Evolutionary conservation across 2,888 invertebrate genomes (phyloP), one percentile per base, ranked within the genome.

Genomic region (Hyles lineata): DNA sequence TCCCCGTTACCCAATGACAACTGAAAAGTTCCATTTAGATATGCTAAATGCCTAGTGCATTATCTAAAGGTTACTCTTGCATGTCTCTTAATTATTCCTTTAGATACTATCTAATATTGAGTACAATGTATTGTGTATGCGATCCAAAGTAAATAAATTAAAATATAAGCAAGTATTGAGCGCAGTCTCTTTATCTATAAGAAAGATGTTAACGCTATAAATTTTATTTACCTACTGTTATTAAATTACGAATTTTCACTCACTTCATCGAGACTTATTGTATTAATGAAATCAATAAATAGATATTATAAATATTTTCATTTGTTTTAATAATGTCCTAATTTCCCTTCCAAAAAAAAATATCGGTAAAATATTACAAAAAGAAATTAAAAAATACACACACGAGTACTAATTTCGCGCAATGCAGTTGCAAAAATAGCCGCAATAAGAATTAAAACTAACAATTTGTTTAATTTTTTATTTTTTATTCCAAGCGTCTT

Each of bases 271-370:
- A 90, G 86, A 89, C 87, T 90, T 87, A 89, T 89, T 90, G 87
- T 90, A 91, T 89, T 92, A 67, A 90, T 86, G 87, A 88, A 89
- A 90, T 93, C 90, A 93, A 92, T 92, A 93, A 93, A 93, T 92
- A 92, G 89, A 89, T 87, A 89, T 82, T 78, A 81, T 82, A 78
- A 81, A 80, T 63, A 67, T 4, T 63, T 69, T 25, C 63, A n/a
- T 55, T 77, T 74, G 74, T 81, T 81, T 83, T 79, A 78, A 77
- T 80, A 76, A 55, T 60, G 17, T n/a, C 32, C 32, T 29, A 8
- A 35, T 55, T n/a, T 32, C 17, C 17, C 1, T n/a, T 50, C 35
- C 8, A 19, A 9, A 21, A 7, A 59, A 11, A 21, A n/a, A n/a
- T 23, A 11, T 8, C 11, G 8, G n/a, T 9, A 59, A 21, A 9